Evolutionary conservation across 2,888 invertebrate species (phyloP), one percentile per base, ranked within the genome.

Genomic region (Drosophila infuscata): DNA sequence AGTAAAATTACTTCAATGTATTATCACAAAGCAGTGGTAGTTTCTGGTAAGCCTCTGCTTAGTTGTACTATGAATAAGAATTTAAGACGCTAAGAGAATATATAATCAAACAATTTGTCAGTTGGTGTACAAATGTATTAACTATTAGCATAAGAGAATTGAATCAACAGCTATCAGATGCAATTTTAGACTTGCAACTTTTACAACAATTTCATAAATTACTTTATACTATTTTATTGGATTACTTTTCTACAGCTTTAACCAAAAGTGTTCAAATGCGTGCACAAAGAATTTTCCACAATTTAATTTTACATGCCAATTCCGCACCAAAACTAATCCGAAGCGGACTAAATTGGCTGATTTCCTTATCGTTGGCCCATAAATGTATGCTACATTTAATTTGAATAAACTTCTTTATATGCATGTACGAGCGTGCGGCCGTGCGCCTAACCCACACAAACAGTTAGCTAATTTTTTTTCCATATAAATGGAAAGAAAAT

Each of bases 371-470:
- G 32, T 30, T 76, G 43, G 65, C 72, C 68, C 77, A 81, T 76
- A 74, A 88, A 85, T 71, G 77, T 83, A 68, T 80, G 86, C 74
- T 85, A 85, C 83, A 88, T 88, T 88, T 88, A 76, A 70, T 74
- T 77, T 74, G 58, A 71, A 65, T 69, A 57, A 53, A 72, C 36
- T 46, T 75, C 36, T 66, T 88, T 83, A 66, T 73, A 70, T 76
- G 83, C 84, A 86, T 86, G 88, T 81, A 61, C 72, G 77, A 64
- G 61, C 46, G 74, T 46, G 77, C 88, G 75, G 57, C 77, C 83
- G 83, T 88, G 88, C 86, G 88, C 77, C 65, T 77, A 88, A 74
- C 68, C 75, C 65, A 73, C 54, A 66, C 74, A 72, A 77, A 66
- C 81, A 68, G 67, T 69, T 70, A 53, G 81, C 88, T 85, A 88